phyloP scores from a whole-genome alignment of 2,888 invertebrate genomes.

The Achlya flavicornis region DNA sequence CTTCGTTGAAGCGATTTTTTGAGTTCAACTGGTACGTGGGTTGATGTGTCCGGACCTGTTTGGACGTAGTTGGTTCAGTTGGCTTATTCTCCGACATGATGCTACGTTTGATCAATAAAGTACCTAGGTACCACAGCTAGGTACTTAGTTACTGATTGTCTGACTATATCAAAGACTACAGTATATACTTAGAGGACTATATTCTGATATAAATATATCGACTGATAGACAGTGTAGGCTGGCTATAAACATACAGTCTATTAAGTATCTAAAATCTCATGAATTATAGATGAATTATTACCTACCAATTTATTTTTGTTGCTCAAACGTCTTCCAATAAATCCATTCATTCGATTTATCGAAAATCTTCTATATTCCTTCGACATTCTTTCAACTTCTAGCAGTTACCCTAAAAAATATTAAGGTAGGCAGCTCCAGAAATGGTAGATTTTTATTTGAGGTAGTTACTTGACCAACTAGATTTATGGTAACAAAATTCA shows the following conservation, averaged over 20 bases:
- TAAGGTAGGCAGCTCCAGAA: no score
- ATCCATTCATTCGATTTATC: constrained; percentile 38
- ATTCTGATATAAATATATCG: background rate
- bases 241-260: no score
- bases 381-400: constrained; percentile 47
- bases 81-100: constrained; percentile 58
- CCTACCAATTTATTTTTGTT: constrained; percentile 58
- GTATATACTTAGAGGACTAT: no score
- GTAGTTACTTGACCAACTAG: no score
- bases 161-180: no score
- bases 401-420: background rate
- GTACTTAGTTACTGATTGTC: no score
- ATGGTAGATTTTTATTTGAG: no score
- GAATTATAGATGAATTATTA: constrained; percentile 17
- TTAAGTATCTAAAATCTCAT: no score
- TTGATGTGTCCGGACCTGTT: constrained; percentile 80
- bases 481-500: no score
- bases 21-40: constrained; percentile 87
- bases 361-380: constrained; percentile 53
- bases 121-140: background rate
- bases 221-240: constrained; percentile 1
- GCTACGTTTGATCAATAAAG: constrained; percentile 57
- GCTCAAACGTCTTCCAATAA: constrained; percentile 36
- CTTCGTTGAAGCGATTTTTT: constrained; percentile 85
- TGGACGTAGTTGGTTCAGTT: constrained; percentile 33